These are phyloP conservation scores for Simalia tracyae DNA, from an alignment of 2,797 vertebrate species.

Conservation along the genomic window DNA sequence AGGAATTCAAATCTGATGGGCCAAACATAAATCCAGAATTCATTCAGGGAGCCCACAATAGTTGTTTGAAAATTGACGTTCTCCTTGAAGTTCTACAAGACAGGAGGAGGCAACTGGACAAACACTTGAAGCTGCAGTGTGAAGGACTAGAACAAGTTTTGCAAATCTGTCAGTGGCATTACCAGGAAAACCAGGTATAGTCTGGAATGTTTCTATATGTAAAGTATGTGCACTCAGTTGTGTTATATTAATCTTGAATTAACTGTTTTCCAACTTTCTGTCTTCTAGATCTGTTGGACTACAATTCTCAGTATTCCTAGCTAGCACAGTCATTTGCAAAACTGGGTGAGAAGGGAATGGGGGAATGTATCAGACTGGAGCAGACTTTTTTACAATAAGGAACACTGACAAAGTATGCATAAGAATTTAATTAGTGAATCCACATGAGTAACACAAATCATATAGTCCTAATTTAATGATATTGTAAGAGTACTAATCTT, in stretches of 20 bases:
- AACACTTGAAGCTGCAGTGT: conserved; percentile 72
- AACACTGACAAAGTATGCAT: background rate
- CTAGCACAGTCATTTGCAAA: background rate
- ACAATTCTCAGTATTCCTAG: background rate
- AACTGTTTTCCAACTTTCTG: background rate
- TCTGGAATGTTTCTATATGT: background rate
- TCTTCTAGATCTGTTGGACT: background rate
- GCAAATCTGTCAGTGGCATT: conserved; percentile 76
- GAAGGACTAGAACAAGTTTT: conserved; percentile 71
- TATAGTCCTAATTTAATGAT: background rate
- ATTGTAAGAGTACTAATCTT: background rate
- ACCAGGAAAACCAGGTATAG: conserved; percentile 77
- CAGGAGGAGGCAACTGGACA: conserved; percentile 80
- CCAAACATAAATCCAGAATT: conserved; percentile 73
- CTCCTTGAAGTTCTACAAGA: conserved; percentile 90
- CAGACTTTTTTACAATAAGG: background rate
- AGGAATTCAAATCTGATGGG: conserved; percentile 80
- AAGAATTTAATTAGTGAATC: background rate
- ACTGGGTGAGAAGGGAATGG: background rate
- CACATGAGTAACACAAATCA: background rate
- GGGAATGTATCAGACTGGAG: background rate
- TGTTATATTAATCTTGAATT: background rate
- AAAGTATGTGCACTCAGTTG: background rate
- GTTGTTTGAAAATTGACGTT: conserved; percentile 81
- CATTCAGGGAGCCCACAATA: conserved; percentile 74